Conservation (phyloP, 2,113 vertebrate genomes). For the Taurulus bubalis region DNA sequence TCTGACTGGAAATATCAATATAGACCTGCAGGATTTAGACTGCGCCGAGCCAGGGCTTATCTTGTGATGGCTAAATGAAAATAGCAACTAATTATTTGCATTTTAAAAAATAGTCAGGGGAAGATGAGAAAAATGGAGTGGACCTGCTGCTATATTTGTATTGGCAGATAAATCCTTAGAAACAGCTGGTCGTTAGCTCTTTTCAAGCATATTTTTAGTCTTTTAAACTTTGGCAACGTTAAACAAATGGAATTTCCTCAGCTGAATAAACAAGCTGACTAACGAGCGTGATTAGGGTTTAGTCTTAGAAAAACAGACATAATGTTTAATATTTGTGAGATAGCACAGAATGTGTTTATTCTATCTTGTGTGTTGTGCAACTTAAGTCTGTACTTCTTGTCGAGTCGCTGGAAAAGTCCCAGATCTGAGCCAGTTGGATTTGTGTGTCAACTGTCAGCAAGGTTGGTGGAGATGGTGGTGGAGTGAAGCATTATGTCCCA, state of each 20-base stretch:
- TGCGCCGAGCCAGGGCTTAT: not conserved
- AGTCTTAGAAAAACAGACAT: not conserved
- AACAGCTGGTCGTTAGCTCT: conserved; percentile 46
- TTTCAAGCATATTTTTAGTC: conserved; percentile 55
- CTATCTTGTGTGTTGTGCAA: not conserved
- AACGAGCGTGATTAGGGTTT: not conserved
- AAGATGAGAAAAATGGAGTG: conserved; percentile 4
- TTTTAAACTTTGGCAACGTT: conserved; percentile 45
- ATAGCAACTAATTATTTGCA: not conserved
- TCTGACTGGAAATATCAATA: conserved; percentile 3
- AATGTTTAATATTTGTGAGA: conserved; percentile 10
- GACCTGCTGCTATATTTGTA: conserved; percentile 40
- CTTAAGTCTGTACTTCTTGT: not conserved
- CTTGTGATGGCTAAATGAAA: not conserved
- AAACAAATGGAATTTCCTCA: conserved; percentile 40
- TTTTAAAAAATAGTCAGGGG: not conserved
- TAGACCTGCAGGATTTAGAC: conserved; percentile 4
- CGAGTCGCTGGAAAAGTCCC: conserved; percentile 20
- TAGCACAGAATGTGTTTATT: conserved; percentile 5
- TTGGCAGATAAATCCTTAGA: conserved; percentile 40
- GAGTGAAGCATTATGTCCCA: conserved; percentile 7
- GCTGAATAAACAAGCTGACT: conserved; percentile 54
- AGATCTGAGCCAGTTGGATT: conserved; percentile 17
- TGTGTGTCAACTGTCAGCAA: conserved; percentile 24
- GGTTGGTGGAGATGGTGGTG: conserved; percentile 2